phyloP scores from a whole-genome alignment of 2,888 invertebrate species.

The Aphodius granarius region DNA sequence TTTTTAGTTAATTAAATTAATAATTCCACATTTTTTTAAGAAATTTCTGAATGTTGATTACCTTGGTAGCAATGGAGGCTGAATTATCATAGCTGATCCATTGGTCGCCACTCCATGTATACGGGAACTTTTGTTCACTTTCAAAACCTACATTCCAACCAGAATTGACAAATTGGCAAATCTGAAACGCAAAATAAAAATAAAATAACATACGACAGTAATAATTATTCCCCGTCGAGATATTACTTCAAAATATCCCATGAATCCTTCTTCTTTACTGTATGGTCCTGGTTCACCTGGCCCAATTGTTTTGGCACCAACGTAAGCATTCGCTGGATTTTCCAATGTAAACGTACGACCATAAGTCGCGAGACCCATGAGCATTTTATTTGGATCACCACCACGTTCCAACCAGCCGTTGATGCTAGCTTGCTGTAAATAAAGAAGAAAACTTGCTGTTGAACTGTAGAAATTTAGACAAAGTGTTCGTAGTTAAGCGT shows the following conservation, averaged over 20 bases:
- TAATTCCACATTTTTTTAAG: no score
- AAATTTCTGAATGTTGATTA: no score
- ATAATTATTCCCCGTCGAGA: neutral
- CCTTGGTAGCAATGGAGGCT: neutral
- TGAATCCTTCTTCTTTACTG: conserved; percentile 60
- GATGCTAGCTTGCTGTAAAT: conserved; percentile 40
- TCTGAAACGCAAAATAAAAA: neutral
- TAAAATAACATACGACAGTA: neutral
- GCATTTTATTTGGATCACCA: conserved; percentile 63
- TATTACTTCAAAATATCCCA: conserved; percentile 37
- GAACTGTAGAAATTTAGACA: no score
- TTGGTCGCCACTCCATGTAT: neutral
- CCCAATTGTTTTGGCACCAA: conserved; percentile 63
- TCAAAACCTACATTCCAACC: neutral
- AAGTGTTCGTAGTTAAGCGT: no score
- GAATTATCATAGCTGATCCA: conserved; percentile 6
- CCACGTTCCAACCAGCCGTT: conserved; percentile 59
- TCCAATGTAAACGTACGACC: conserved; percentile 67
- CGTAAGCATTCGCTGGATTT: conserved; percentile 49
- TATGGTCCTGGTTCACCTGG: conserved; percentile 65
- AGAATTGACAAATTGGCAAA: neutral
- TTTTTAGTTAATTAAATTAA: no score
- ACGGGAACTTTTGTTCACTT: neutral
- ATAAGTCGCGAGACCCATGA: conserved; percentile 70
- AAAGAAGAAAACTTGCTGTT: no score